Evolutionary conservation across 2,888 invertebrate species (phyloP), one percentile per base, ranked within the genome.

Genomic region (Macaria liturata): DNA sequence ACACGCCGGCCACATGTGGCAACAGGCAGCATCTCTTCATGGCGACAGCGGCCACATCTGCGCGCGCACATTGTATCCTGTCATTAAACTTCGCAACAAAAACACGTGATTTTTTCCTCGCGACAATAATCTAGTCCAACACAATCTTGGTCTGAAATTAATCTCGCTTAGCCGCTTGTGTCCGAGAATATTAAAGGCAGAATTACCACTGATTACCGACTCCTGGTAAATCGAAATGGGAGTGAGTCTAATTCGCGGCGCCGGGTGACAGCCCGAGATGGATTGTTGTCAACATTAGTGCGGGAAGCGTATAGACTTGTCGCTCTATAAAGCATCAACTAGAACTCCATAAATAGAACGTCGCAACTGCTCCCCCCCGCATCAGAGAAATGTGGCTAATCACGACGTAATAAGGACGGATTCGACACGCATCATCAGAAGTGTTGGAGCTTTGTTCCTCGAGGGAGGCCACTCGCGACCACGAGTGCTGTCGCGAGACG

Each of bases 231-330:
- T 91, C 87, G 87, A 90, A 91, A 88, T 87, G 88, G 86, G 86
- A 88, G 84, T 84, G 87, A 85, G 83, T 81, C 81, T 86, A 82
- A 90, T 88, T 85, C 87, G 81, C 87, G 87, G 84, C 87, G 87
- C 84, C 86, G 84, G 72, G 76, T 85, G 89, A 88, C 89, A 88
- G 82, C 75, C 72, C 78, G 84, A 89, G 90, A 90, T 89, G 84
- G 86, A 90, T 90, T 85, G 83, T 89, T 85, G 88, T 88, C 88
- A 89, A 88, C 88, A 89, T 86, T 88, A 88, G 84, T 86, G 88
- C 88, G 86, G 83, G 84, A 84, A 84, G 84, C 86, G 84, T 83
- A 86, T 86, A 84, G 86, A 86, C 86, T 87, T 84, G 87, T 79
- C 83, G 83, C 81, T 79, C 80, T 75, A 74, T 79, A 78, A 78